Percentiles rank a stretch among this genome's conserved stretches.
Evolutionary conservation across 2,888 invertebrate genomes (phyloP).

Genomic region (Epirrita christyi): DNA sequence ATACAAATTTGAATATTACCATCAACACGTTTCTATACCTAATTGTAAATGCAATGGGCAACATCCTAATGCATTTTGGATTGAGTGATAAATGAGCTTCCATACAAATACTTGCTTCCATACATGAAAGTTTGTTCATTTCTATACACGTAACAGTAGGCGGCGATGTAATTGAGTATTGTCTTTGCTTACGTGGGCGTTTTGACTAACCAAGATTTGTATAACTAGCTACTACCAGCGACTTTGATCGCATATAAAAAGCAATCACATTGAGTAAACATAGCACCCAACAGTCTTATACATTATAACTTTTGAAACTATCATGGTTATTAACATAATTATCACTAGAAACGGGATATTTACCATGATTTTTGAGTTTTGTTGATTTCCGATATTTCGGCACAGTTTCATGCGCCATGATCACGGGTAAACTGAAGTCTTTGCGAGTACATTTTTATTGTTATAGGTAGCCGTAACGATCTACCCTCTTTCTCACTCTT

Average conservation of each 20-base stretch:
- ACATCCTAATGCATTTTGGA: conserved; percentile 39
- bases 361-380: too few species aligned
- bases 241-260: background rate
- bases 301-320: too few species aligned
- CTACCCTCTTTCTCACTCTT: too few species aligned
- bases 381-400: too few species aligned
- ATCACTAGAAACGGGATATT: too few species aligned
- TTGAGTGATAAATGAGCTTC: conserved; percentile 49
- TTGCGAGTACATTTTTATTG: too few species aligned
- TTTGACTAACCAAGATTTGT: conserved; percentile 32
- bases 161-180: conserved; percentile 74
- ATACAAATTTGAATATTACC: conserved; percentile 20
- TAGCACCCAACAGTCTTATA: too few species aligned
- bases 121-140: conserved; percentile 34
- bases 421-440: too few species aligned
- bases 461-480: too few species aligned
- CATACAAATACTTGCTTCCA: conserved; percentile 41
- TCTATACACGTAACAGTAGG: conserved; percentile 58
- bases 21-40: conserved; percentile 18
- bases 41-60: conserved; percentile 34
- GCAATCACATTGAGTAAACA: too few species aligned
- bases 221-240: background rate
- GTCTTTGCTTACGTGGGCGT: conserved; percentile 67
- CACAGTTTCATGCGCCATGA: too few species aligned
- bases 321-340: too few species aligned